Conservation (phyloP, 2,888 invertebrate genomes). For the Lissonota sp. region DNA sequence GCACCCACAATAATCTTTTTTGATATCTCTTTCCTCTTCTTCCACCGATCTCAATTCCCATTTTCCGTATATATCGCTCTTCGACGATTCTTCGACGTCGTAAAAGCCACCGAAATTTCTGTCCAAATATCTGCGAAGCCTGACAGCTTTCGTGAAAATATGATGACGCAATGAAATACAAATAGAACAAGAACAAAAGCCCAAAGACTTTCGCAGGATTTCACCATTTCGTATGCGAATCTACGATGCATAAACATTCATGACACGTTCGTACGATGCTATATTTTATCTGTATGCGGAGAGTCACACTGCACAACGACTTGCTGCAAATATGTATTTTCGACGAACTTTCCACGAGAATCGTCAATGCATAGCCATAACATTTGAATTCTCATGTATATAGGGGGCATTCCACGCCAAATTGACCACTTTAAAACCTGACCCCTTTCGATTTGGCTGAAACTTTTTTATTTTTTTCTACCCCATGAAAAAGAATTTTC, state of each 20-base stretch:
- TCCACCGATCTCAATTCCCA: constrained; percentile 35
- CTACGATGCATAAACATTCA: constrained; percentile 20
- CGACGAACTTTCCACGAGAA: constrained; percentile 5
- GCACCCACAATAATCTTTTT: no score
- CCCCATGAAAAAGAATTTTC: no score
- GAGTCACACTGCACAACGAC: constrained; percentile 21
- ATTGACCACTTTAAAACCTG: no score
- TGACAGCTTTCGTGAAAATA: constrained; percentile 51
- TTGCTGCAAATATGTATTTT: not conserved
- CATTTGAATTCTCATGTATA: constrained; percentile 1
- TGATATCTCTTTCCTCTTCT: constrained; percentile 28
- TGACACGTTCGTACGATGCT: constrained; percentile 11
- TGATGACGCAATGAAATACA: not conserved
- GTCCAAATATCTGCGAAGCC: constrained; percentile 68
- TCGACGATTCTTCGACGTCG: constrained; percentile 66
- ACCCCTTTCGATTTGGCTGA: no score
- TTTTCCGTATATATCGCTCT: constrained; percentile 45
- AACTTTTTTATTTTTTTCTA: no score
- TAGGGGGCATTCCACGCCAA: no score
- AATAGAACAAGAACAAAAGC: not conserved
- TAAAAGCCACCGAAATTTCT: constrained; percentile 72
- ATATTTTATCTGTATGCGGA: constrained; percentile 1
- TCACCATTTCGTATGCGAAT: constrained; percentile 5
- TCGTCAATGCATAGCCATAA: not conserved
- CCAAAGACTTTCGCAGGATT: constrained; percentile 6